Base-by-base conservation (phyloP, 2,113 vertebrate species). In the Pholis gunnellus region DNA sequence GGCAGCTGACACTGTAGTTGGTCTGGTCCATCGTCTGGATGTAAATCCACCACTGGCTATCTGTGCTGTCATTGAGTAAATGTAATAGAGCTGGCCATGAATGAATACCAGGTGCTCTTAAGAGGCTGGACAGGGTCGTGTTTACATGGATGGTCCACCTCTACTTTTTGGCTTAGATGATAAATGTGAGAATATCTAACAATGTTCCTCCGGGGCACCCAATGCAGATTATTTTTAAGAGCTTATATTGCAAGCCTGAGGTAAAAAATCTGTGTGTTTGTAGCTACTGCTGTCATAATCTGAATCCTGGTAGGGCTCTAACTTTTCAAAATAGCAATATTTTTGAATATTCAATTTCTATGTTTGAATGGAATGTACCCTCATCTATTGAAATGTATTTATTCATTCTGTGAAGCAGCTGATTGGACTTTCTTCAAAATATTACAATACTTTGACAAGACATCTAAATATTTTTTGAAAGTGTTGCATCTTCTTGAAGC, bases 1-100 rank as follows among this genome's bases (percentile, higher is more conserved):
- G 85, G 92, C 89, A 89, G 86, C 89, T 88, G 93, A 94, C 92
- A 92, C 90, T 87, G 79, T 83, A 68, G 87, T 92, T 88, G 82
- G 86, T 90, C 81, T 91, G 90, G 89, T 92, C 85, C 88, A 81
- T 84, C 86, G 82, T 91, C 79, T 93, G 90, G 91, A 91, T 92
- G 89, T 88, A 91, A 90, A 92, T 91, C 82, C 87, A 89, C 87
- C 81, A 50, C 83, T 87, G 90, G 91, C 84, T 89, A 83, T 90
- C 88, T 87, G 86, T 73, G 73, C 86, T 89, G 90, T 92, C 87
- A 87, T 83, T 91, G 84, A 82, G 77, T 84, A 85, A 92, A 92
- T 93, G 84, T 78, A 88, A 91, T 76, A 78, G 86, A 81, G 76
- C 78, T 66, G 72, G 75, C 79, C 80, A 68, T 87, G 89, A 90